A percentile compares a stretch with the other conserved stretches of the same genome.
These are phyloP conservation scores for Hippocampus kuda DNA, from an alignment of 2,797 vertebrate species.

Conservation along the genomic window DNA sequence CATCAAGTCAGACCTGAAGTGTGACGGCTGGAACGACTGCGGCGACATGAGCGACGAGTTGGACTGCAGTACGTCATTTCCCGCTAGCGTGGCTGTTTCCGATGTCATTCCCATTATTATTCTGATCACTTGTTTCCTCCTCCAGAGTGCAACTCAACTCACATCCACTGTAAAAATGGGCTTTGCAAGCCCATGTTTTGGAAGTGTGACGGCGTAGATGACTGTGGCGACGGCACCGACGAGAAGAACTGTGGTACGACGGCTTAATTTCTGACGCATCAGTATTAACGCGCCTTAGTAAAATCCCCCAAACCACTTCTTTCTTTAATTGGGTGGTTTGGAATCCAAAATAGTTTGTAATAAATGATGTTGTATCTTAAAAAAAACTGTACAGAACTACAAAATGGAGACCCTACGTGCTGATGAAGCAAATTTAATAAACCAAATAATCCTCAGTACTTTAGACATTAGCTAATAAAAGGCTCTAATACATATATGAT, in stretches of 20 bases:
- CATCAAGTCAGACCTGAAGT: conserved; percentile 55
- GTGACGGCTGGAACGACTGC: conserved; percentile 92
- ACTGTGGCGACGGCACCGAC: conserved; percentile 84
- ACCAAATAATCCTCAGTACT: too few species aligned
- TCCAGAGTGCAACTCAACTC: conserved; percentile 56
- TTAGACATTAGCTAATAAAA: too few species aligned
- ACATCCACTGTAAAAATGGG: conserved; percentile 73
- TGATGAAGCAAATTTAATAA: too few species aligned
- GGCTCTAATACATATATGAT: too few species aligned
- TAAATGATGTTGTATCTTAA: not conserved
- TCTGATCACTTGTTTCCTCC: too few species aligned
- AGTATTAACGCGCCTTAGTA: not conserved
- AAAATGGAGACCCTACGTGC: too few species aligned
- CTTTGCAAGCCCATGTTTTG: conserved; percentile 82
- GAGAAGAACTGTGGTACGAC: conserved; percentile 78
- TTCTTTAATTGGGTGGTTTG: not conserved
- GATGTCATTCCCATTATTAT: too few species aligned
- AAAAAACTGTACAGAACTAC: too few species aligned
- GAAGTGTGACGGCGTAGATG: conserved; percentile 78
- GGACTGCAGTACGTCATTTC: conserved; percentile 67
- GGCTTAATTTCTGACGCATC: not conserved
- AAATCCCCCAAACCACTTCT: not conserved
- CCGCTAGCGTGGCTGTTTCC: too few species aligned
- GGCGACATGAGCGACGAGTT: conserved; percentile 79
- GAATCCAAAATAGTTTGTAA: not conserved